Evolutionary conservation across 2,797 vertebrate species (phyloP), one percentile per base, ranked within the genome.

Genomic region (Eutrigla gurnardus): DNA sequence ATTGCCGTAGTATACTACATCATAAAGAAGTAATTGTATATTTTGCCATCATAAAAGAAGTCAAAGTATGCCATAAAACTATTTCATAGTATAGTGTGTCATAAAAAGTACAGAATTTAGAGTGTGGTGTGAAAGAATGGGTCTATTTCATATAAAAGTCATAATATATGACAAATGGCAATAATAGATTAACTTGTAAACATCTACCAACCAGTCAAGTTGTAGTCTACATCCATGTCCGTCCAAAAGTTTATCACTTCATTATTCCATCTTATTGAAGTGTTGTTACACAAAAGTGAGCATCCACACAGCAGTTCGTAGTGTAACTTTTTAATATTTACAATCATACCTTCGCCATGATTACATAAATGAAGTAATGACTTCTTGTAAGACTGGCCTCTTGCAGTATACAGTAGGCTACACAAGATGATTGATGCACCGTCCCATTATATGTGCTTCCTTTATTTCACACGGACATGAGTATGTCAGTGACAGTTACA

Each of bases 241-340:
- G 25, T 25, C 25, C 25, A 25, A 25, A 25, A 25, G 25, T 25
- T 25, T 25, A 25, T 25, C 25, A 25, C 25, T 1, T 25, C 25
- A 25, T 25, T 25, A 25, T 25, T 25, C 25, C 2, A 2, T 25
- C 25, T 25, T 25, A 25, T 25, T 25, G 25, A 25, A 25, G 25
- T 25, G 25, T 25, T 4, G 10, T 52, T n/a, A 13, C 10, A 75
- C 6, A 70, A 75, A 75, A 50, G 7, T 60, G 55, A 76, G 36
- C 15, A 71, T 40, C 36, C 15, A 5, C 42, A 80, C 65, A 75
- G 5, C 8, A 57, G 71, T 74, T 76, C 39, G 39, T 78, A 54
- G 78, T 77, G 60, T 79, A 65, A 69, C 78, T 79, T 61, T 92
- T 90, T 90, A 88, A 87, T 90, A 88, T 87, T 84, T 87, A 90